Evolutionary conservation across 2,888 invertebrate species (phyloP).

Genomic region (Ormia ochracea): DNA sequence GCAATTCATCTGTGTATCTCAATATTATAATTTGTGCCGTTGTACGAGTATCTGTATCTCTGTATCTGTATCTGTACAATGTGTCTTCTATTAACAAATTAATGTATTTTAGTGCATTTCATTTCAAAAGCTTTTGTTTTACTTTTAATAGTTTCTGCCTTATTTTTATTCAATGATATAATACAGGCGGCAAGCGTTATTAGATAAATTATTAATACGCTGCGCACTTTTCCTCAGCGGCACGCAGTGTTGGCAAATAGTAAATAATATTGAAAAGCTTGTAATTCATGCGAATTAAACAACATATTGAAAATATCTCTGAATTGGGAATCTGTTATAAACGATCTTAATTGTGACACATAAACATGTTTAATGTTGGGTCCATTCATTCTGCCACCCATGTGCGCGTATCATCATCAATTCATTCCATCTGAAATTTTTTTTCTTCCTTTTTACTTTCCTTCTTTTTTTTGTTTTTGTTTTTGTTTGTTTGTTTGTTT

Average conservation of each 20-base stretch:
- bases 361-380: slow-evolving; percentile 25
- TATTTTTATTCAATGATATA: slow-evolving; percentile 24
- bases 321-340: slow-evolving; percentile 49
- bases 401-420: neutral
- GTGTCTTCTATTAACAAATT: slow-evolving; percentile 59
- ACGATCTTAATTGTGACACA: slow-evolving; percentile 62
- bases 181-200: slow-evolving; percentile 35
- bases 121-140: slow-evolving; percentile 12
- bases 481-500: too few species aligned
- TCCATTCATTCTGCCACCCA: neutral
- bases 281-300: slow-evolving; percentile 23
- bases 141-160: too few species aligned
- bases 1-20: neutral
- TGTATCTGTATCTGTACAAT: slow-evolving; percentile 36
- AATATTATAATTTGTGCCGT: slow-evolving; percentile 3
- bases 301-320: slow-evolving; percentile 44
- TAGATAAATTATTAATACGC: slow-evolving; percentile 28
- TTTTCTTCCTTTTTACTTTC: slow-evolving; percentile 26
- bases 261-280: neutral
- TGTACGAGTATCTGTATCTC: slow-evolving; percentile 21
- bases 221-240: neutral
- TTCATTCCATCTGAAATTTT: slow-evolving; percentile 11
- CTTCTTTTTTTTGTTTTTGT: too few species aligned
- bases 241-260: neutral
- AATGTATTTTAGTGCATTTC: slow-evolving; percentile 50